Base-by-base conservation (phyloP, 2,888 invertebrate genomes). In the Ypsolopha sequella region DNA sequence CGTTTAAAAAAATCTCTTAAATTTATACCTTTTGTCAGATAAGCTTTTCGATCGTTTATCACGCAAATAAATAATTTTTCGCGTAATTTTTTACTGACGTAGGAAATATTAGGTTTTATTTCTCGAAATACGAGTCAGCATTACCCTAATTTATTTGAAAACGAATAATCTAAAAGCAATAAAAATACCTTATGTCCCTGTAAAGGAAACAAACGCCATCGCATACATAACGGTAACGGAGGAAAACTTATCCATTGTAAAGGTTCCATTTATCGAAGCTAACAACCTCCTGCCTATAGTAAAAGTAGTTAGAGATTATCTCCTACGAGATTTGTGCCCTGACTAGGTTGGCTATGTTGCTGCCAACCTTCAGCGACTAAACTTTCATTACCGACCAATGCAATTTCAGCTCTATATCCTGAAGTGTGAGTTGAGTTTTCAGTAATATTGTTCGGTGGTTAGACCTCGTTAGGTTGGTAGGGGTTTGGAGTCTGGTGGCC, bases 291-390 rank as follows among this genome's bases (percentile, higher is more conserved):
- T 65, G 65, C 70, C 64, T 65, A 68, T 65, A 71, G 76, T 76
- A 78, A 80, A 81, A 75, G 78, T 76, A 75, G 78, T 64, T 68
- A 60, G 63, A 80, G 79, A 84, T 84, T 75, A 84, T 84, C 80
- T 78, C 58, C 63, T 61, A 64, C 65, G 58, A 81, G 80, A 81
- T 80, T 84, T 80, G 76, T 82, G 72, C 71, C 73, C 76, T 60
- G 80, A 71, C 80, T 78, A 78, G 76, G 55, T 77, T 78, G 71
- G 73, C 64, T 75, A 61, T 61, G 55, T 52, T 24, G 24, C 24
- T 24, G 24, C 24, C 24, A 24, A 24, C 2, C 24, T 24, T 24
- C 24, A 24, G 24, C 24, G 24, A 2, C 2, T 24, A 24, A 24
- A 24, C 24, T 24, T 4, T 24, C 24, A 4, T 3, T 24, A 24